Evolutionary conservation across 53 echinoderm and acorn worm genomes (phyloP).

Genomic region (Echinarachnius parma): DNA sequence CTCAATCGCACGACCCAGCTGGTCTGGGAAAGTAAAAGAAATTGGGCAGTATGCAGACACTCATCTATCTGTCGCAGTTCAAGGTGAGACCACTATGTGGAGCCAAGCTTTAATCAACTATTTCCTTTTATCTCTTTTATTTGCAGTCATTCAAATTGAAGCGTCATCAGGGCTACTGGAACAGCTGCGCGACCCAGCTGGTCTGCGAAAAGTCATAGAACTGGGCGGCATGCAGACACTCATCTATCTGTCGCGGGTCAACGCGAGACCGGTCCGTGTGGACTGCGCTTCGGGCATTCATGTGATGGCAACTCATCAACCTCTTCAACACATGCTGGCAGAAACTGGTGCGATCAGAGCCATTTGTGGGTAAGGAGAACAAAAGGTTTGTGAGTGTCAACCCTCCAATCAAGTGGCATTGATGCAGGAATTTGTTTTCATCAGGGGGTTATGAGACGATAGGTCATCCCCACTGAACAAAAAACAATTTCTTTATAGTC

Average conservation of each 20-base stretch:
- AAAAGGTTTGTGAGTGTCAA: neutral
- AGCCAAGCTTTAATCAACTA: too few relatives aligned
- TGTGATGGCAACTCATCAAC: conserved; percentile 73
- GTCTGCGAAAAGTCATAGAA: conserved; percentile 69
- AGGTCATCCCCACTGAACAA: too few relatives aligned
- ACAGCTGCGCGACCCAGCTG: conserved; percentile 54
- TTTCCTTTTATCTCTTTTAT: too few relatives aligned
- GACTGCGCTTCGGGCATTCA: conserved; percentile 84
- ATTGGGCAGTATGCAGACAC: conserved; percentile 83
- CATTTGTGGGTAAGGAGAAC: conserved; percentile 76
- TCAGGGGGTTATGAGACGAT: too few relatives aligned
- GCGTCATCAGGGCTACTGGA: conserved; percentile 72
- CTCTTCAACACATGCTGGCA: conserved; percentile 63
- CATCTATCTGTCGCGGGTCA: conserved; percentile 70
- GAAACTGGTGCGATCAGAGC: conserved; percentile 86
- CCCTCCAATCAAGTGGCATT: neutral
- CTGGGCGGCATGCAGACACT: conserved; percentile 88
- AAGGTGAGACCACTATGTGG: conserved; percentile 64
- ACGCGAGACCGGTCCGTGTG: conserved; percentile 62
- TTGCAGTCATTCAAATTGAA: too few relatives aligned
- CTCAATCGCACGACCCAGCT: conserved; percentile 52
- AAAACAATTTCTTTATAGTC: too few relatives aligned
- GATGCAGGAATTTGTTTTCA: too few relatives aligned
- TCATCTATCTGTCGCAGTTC: conserved; percentile 71
- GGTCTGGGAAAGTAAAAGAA: conserved; percentile 68